phyloP scores from a whole-genome alignment of 2,113 vertebrate genomes.

The Leptodactylus fuscus region DNA sequence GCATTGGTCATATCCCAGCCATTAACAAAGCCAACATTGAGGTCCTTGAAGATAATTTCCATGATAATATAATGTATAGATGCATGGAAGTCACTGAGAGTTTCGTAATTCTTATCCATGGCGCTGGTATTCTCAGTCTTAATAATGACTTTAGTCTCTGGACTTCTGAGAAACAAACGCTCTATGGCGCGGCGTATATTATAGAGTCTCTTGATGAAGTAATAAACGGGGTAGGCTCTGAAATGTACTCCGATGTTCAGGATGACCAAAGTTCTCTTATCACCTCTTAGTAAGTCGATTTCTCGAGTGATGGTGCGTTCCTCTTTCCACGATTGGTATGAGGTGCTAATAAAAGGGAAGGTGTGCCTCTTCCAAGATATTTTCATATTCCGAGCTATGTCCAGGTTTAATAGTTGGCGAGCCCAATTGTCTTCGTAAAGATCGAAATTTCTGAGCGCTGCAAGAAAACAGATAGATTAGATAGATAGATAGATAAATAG shows the following conservation, averaged over 20 bases:
- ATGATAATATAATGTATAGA: conserved; percentile 43
- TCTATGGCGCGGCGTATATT: conserved; percentile 38
- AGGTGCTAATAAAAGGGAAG: no score
- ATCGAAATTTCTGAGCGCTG: not conserved
- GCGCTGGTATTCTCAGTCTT: no score
- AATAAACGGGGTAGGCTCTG: no score
- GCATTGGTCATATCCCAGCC: no score
- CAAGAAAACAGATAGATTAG: not conserved
- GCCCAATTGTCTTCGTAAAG: not conserved
- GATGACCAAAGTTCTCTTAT: not conserved
- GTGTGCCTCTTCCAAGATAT: not conserved
- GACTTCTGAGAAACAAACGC: conserved; percentile 24
- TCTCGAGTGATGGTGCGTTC: conserved; percentile 8
- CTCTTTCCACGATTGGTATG: not conserved
- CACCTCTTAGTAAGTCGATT: conserved; percentile 40
- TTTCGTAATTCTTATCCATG: not conserved
- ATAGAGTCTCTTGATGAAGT: conserved; percentile 13
- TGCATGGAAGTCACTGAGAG: conserved; percentile 7
- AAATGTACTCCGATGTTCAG: conserved; percentile 47
- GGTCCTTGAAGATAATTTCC: no score
- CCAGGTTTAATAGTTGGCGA: not conserved
- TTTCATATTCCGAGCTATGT: not conserved
- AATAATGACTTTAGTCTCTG: no score
- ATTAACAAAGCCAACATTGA: no score
- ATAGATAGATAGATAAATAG: no score